phyloP scores from a whole-genome alignment of 2,797 vertebrate species.

The Mormyrus hasselquistii region DNA sequence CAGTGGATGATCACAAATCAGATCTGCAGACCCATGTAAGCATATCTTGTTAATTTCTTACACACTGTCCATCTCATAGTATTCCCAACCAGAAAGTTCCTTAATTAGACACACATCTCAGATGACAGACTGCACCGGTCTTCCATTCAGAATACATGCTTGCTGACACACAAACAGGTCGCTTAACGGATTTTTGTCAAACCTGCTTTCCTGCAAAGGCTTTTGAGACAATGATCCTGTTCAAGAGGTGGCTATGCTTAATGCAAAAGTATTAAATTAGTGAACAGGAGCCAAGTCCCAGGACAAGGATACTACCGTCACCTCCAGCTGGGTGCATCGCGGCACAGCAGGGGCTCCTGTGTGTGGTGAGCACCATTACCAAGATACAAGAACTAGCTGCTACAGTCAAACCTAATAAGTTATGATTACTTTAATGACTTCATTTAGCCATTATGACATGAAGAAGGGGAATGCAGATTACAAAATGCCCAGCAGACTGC shows the following conservation, averaged over 20 bases:
- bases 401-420: not conserved
- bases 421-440: not conserved
- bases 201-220: not conserved
- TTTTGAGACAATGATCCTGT: not conserved
- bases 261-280: not conserved
- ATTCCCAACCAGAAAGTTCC: conserved; percentile 7
- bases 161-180: not conserved
- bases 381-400: not conserved
- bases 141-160: not conserved
- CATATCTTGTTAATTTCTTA: not conserved
- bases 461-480: not conserved
- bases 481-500: not conserved
- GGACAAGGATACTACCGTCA: not conserved
- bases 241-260: not conserved
- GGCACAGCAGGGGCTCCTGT: not conserved
- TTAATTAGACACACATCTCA: not conserved
- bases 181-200: not conserved
- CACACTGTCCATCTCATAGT: conserved; percentile 2
- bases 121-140: not conserved
- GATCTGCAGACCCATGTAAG: not conserved
- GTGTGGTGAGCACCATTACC: not conserved
- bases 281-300: not conserved
- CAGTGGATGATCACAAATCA: not conserved
- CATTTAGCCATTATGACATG: not conserved
- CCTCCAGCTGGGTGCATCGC: not conserved